Conservation (phyloP, 64 coral and sea anemone species). For the Porites lutea region DNA sequence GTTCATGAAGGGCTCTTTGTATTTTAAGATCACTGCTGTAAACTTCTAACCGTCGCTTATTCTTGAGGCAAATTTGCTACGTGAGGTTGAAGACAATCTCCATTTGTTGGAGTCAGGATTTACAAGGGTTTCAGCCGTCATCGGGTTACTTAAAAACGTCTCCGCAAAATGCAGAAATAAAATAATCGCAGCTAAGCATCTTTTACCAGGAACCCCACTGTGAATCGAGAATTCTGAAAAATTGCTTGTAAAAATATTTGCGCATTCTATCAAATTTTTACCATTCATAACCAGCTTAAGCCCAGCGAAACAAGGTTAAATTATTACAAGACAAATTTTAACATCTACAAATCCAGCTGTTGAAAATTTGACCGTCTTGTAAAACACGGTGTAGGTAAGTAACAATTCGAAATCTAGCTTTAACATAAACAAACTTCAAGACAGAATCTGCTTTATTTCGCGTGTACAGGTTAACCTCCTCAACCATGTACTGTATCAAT, state of each 20-base stretch:
- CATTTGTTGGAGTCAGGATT: neutral
- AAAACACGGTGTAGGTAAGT: too few species aligned
- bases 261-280: conserved; percentile 58
- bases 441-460: neutral
- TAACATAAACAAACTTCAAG: too few species aligned
- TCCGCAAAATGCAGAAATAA: neutral
- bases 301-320: neutral
- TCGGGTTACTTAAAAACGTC: neutral
- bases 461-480: neutral
- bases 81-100: neutral
- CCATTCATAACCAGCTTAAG: neutral
- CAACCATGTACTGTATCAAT: neutral
- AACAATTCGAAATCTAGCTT: too few species aligned
- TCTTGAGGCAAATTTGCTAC: neutral
- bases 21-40: neutral
- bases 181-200: neutral
- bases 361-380: neutral
- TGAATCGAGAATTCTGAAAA: neutral
- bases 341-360: neutral
- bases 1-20: conserved; percentile 26
- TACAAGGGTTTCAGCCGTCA: neutral
- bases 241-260: conserved; percentile 62
- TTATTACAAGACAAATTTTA: neutral
- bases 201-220: conserved; percentile 16
- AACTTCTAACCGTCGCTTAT: neutral